Evolutionary conservation across 1,140 invertebrate species (phyloP).

Genomic region (Dinoponera quadriceps): DNA sequence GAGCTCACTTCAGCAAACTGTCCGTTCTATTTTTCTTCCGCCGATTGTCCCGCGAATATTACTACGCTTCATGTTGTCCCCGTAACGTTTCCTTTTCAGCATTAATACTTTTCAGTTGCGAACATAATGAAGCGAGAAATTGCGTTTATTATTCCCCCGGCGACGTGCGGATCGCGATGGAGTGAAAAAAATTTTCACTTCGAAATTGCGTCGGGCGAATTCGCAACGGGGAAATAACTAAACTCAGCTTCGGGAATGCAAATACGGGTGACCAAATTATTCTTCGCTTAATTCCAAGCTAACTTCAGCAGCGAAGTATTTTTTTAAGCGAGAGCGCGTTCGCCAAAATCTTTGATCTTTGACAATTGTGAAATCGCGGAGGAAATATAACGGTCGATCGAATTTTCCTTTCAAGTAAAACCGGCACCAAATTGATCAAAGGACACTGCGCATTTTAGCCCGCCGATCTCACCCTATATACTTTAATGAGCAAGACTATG

Average conservation of each 20-base stretch:
- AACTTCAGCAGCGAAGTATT: slow-evolving; percentile 1
- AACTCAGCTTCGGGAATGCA: background rate
- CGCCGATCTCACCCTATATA: slow-evolving; percentile 26
- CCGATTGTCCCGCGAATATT: slow-evolving; percentile 49
- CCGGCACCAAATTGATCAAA: slow-evolving; percentile 39
- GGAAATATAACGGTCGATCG: background rate
- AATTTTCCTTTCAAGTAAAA: slow-evolving; percentile 39
- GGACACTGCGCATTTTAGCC: slow-evolving; percentile 22
- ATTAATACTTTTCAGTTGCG: slow-evolving; percentile 53
- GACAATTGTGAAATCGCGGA: slow-evolving; percentile 6
- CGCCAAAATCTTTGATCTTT: slow-evolving; percentile 26
- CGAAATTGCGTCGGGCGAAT: slow-evolving; percentile 20
- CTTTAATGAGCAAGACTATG: slow-evolving; percentile 35
- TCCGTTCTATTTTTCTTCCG: slow-evolving; percentile 8
- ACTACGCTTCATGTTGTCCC: slow-evolving; percentile 35
- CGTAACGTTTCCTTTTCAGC: slow-evolving; percentile 1
- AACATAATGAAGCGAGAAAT: slow-evolving; percentile 54
- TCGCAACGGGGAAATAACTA: slow-evolving; percentile 13
- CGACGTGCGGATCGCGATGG: background rate
- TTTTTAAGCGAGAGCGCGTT: background rate
- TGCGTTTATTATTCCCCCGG: slow-evolving; percentile 24
- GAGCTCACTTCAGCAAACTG: slow-evolving; percentile 23
- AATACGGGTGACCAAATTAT: background rate
- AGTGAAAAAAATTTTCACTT: slow-evolving; percentile 27
- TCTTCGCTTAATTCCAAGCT: slow-evolving; percentile 15